A percentile compares a stretch with the other conserved stretches of the same genome.
Evolutionary conservation across 1,140 invertebrate species (phyloP).

Genomic region (Diorhabda carinulata): DNA sequence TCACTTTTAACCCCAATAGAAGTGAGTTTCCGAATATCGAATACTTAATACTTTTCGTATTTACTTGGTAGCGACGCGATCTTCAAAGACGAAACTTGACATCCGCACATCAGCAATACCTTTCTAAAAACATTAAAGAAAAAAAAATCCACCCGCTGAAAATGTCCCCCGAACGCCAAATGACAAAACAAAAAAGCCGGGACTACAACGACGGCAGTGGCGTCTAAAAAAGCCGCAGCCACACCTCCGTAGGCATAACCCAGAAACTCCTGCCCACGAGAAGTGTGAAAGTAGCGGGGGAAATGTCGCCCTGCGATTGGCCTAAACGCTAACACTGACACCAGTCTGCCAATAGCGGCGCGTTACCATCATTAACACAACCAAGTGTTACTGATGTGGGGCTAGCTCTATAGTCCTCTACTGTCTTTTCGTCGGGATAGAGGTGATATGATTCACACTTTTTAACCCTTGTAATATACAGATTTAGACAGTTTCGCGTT

Average conservation of each 20-base stretch:
- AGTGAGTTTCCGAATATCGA: no score
- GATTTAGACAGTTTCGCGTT: conserved; percentile 8
- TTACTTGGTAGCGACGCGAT: not conserved
- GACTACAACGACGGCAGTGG: conserved; percentile 24
- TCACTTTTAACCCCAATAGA: no score
- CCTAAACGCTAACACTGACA: conserved; percentile 33
- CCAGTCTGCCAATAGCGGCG: conserved; percentile 39
- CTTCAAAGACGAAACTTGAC: not conserved
- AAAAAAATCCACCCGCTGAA: conserved; percentile 19
- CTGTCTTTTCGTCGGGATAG: conserved; percentile 41
- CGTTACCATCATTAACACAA: conserved; percentile 45
- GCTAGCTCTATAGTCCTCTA: conserved; percentile 43
- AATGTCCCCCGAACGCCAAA: conserved; percentile 32
- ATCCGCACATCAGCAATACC: conserved; percentile 13
- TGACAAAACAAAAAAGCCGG: conserved; percentile 28
- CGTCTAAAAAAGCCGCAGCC: conserved; percentile 38
- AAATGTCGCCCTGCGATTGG: conserved; percentile 43
- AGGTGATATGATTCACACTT: conserved; percentile 44
- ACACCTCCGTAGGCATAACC: conserved; percentile 46
- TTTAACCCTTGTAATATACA: conserved; percentile 11
- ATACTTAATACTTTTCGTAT: no score
- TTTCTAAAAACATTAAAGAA: not conserved
- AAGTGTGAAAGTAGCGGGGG: conserved; percentile 46
- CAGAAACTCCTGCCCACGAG: conserved; percentile 43
- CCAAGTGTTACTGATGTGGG: conserved; percentile 38